Percentiles rank a stretch among this genome's conserved stretches.
Conservation (phyloP, 2,888 invertebrate species). For the Drosophila atroscutellata region DNA sequence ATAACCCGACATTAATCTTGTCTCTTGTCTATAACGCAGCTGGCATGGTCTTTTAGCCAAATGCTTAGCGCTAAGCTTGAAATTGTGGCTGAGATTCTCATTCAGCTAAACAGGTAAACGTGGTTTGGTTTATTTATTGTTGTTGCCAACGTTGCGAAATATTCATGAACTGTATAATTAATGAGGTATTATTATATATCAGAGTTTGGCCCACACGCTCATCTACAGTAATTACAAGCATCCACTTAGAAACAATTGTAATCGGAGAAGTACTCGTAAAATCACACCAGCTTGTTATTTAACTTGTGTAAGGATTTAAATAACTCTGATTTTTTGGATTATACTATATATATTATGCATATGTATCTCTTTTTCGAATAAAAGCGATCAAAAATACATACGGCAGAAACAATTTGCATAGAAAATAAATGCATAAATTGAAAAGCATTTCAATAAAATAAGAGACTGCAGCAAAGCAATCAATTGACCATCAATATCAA, state of each 20-base stretch:
- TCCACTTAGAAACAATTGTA: constrained; percentile 16
- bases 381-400: constrained; percentile 2
- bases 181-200: constrained; percentile 32
- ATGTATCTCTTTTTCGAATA: not conserved
- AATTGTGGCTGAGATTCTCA: constrained; percentile 65
- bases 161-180: constrained; percentile 55
- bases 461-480: not conserved
- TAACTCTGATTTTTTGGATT: no score
- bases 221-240: constrained; percentile 17
- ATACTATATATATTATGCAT: constrained; percentile 2
- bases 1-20: constrained; percentile 72
- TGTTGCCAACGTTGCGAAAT: constrained; percentile 15
- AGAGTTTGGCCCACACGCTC: not conserved
- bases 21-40: constrained; percentile 54
- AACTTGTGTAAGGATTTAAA: not conserved
- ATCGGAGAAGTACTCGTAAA: not conserved
- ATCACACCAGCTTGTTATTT: not conserved
- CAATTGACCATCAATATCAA: constrained; percentile 13
- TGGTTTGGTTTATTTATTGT: constrained; percentile 34
- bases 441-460: not conserved
- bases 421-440: not conserved
- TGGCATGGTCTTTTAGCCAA: constrained; percentile 58
- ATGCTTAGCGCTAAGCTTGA: constrained; percentile 65
- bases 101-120: constrained; percentile 38
- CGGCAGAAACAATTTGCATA: constrained; percentile 12